phyloP scores from a whole-genome alignment of 2,888 invertebrate species.

The Deilephila porcellus region DNA sequence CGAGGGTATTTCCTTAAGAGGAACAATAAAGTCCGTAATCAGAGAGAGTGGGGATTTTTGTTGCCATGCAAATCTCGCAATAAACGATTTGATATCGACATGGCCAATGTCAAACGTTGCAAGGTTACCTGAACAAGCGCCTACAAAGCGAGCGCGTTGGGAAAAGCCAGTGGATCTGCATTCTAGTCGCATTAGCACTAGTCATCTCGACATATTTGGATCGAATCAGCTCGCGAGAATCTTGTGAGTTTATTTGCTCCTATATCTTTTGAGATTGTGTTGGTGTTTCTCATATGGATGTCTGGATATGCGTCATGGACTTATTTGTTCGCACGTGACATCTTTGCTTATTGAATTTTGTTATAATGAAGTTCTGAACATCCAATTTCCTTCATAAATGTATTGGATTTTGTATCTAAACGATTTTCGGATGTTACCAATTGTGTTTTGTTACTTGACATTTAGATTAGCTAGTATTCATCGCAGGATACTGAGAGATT shows the following conservation, averaged over 20 bases:
- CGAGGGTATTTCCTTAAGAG: slow-evolving; percentile 26
- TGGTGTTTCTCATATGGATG: background rate
- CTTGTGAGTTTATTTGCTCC: slow-evolving; percentile 43
- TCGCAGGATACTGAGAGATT: background rate
- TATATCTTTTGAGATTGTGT: slow-evolving; percentile 18
- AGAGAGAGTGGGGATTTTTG: slow-evolving; percentile 35
- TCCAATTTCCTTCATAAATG: background rate
- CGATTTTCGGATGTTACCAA: background rate
- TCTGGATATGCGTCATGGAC: background rate
- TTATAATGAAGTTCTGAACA: background rate
- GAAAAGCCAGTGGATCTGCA: slow-evolving; percentile 52
- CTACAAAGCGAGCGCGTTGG: slow-evolving; percentile 52
- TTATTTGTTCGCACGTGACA: background rate
- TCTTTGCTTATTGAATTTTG: background rate
- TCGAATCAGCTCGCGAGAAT: slow-evolving; percentile 44
- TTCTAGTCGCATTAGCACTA: slow-evolving; percentile 52
- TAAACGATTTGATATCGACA: slow-evolving; percentile 67
- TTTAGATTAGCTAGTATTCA: background rate
- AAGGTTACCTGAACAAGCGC: slow-evolving; percentile 66
- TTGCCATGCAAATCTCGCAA: slow-evolving; percentile 44
- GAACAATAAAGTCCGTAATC: slow-evolving; percentile 16
- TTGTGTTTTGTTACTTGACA: background rate
- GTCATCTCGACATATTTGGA: slow-evolving; percentile 52
- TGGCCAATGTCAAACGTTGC: slow-evolving; percentile 73
- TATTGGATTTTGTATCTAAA: background rate